Evolutionary conservation across 2,113 vertebrate genomes (phyloP), one percentile per base, ranked within the genome.

Genomic region (Corythornis vintsioides): DNA sequence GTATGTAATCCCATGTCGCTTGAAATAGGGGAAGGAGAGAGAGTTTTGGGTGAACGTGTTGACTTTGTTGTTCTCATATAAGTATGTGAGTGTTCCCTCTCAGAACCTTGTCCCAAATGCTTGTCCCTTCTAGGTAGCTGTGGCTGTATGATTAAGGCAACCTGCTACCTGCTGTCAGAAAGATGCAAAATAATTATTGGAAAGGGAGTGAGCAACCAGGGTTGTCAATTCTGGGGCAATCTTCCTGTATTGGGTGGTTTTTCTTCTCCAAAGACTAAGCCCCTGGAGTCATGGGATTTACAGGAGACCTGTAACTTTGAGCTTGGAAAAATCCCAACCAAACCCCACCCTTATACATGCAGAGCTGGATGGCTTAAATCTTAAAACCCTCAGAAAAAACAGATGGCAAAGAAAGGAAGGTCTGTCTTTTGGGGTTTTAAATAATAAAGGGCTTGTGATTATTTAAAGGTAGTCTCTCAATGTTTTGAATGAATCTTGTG

Each of bases 311-410:
- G 57, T 89, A 92, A 45, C 11, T 83, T 42, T 86, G 76, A 86
- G 65, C 57, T 86, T 7, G 67, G 6, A 56, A 73, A 73, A 90
- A 88, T 28, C 4, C 10, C 59, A 45, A 75, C 64, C 35, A 43
- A 85, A 78, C 74, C 9, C 15, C 6, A 1, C 69, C 88, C 65
- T 92, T 88, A 45, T 48, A 56, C 29, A 42, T 2, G 18, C 48
- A 45, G 72, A 60, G 53, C 80, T 91, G 95, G 88, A 83, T 4
- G 15, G 57, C 80, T 69, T 90, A 93, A 95, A 92, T 89, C 88
- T 89, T 86, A 93, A 95, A 50, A 96, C 83, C 76, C 93, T 94
- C 80, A 88, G 81, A 83, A 92, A 92, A 95, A 95, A 83, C 86
- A 96, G 75, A 83, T 88, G 79, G 79, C 52, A 89, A 83, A 96